Conservation (phyloP, 2,797 vertebrate species). For the Sebastes hubbsi region DNA sequence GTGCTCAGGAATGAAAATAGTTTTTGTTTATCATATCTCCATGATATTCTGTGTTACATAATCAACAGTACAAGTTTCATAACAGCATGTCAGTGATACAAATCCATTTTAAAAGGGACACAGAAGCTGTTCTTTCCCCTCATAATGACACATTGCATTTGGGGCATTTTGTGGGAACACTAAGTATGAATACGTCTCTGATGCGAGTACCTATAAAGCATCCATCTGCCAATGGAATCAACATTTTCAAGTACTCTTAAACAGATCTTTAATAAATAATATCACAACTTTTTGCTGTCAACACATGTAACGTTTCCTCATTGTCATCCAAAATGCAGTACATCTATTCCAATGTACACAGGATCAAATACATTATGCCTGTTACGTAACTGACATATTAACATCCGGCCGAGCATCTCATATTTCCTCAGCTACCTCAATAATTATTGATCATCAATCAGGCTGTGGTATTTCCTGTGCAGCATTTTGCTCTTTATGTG, state of each 20-base stretch:
- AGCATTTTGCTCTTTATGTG: background rate
- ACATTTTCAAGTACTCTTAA: conserved; percentile 50
- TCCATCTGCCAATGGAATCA: conserved; percentile 12
- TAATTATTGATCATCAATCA: conserved; percentile 82
- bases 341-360: conserved; percentile 21
- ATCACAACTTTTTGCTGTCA: conserved; percentile 2
- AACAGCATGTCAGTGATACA: conserved; percentile 21
- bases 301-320: conserved; percentile 35
- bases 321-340: conserved; percentile 54
- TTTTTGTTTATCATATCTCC: conserved; percentile 9
- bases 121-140: conserved; percentile 13
- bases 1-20: conserved; percentile 38
- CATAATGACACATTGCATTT: background rate
- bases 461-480: conserved; percentile 83
- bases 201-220: conserved; percentile 3
- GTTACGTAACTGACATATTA: background rate
- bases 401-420: conserved; percentile 67
- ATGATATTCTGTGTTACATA: conserved; percentile 4
- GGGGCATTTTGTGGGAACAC: background rate
- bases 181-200: background rate
- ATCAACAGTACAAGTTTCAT: conserved; percentile 17
- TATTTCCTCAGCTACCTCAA: conserved; percentile 86
- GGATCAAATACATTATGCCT: conserved; percentile 13
- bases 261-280: conserved; percentile 45
- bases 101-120: conserved; percentile 39